Conservation (phyloP, 2,797 vertebrate genomes). For the Helicolenus hilgendorfi region DNA sequence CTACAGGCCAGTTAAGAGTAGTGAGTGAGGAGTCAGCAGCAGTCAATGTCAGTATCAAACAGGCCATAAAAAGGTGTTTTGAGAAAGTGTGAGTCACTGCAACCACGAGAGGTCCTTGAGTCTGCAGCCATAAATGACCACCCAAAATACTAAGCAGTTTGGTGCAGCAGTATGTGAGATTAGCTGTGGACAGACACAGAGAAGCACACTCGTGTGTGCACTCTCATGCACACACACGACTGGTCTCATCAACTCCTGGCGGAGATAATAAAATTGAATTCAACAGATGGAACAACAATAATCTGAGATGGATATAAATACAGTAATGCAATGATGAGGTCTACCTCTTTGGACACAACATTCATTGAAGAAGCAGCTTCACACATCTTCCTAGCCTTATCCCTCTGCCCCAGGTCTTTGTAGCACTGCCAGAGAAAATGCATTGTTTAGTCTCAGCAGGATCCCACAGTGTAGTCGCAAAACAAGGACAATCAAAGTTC, state of each 20-base stretch:
- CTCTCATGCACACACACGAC: not conserved
- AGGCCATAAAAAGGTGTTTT: not conserved
- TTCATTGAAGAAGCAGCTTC: constrained; percentile 90
- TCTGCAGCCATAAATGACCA: not conserved
- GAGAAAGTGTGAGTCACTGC: too few relatives aligned
- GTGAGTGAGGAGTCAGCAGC: not conserved
- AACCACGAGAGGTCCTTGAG: not conserved
- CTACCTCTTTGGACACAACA: constrained; percentile 92
- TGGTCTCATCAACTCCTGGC: not conserved
- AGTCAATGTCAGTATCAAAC: not conserved
- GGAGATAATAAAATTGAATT: not conserved
- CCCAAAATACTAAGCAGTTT: not conserved
- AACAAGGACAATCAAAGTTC: not conserved
- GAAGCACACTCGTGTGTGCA: not conserved
- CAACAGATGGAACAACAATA: not conserved
- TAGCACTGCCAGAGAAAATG: constrained; percentile 90
- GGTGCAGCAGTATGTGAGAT: not conserved
- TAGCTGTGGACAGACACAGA: not conserved
- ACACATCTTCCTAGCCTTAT: constrained; percentile 90
- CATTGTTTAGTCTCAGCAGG: not conserved
- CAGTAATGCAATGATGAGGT: not conserved
- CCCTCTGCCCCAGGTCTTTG: constrained; percentile 92
- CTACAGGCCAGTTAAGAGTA: not conserved
- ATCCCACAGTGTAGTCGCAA: not conserved
- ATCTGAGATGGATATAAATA: not conserved